phyloP scores from a whole-genome alignment of 2,888 invertebrate genomes.

The Parnassius glacialis region DNA sequence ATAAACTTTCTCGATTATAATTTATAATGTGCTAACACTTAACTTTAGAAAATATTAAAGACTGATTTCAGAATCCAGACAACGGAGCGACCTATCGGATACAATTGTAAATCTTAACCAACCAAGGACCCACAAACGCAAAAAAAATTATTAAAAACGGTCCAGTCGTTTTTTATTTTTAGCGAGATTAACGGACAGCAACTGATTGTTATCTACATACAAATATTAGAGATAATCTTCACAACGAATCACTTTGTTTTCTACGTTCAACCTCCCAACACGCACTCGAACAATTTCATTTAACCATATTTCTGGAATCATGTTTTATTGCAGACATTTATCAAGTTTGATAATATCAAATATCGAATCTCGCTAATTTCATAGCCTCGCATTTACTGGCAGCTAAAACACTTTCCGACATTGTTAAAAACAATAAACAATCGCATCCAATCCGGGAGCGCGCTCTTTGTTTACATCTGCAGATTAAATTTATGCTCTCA shows the following conservation, averaged over 20 bases:
- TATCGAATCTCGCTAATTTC: conserved; percentile 29
- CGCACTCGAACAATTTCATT: neutral
- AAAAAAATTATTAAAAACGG: too few relatives aligned
- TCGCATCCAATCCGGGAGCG: conserved; percentile 33
- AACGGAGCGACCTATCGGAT: too few relatives aligned
- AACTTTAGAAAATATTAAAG: neutral
- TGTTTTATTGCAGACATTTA: neutral
- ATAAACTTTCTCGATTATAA: neutral
- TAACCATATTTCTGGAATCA: neutral
- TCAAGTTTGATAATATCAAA: neutral
- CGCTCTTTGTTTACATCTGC: conserved; percentile 36
- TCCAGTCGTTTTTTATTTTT: too few relatives aligned
- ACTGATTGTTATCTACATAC: too few relatives aligned
- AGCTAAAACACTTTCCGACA: conserved; percentile 46
- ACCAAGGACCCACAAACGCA: too few relatives aligned
- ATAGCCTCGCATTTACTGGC: conserved; percentile 35
- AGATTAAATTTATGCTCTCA: conserved; percentile 34
- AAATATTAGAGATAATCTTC: too few relatives aligned
- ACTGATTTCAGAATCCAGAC: neutral
- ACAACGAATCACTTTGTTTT: neutral
- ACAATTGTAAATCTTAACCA: too few relatives aligned
- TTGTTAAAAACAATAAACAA: conserved; percentile 54
- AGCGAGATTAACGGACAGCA: too few relatives aligned
- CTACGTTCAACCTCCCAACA: neutral
- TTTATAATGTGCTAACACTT: neutral